Percentiles rank a stretch among this genome's conserved stretches.
Evolutionary conservation across 2,113 vertebrate genomes (phyloP).

Genomic region (Myodes glareolus): DNA sequence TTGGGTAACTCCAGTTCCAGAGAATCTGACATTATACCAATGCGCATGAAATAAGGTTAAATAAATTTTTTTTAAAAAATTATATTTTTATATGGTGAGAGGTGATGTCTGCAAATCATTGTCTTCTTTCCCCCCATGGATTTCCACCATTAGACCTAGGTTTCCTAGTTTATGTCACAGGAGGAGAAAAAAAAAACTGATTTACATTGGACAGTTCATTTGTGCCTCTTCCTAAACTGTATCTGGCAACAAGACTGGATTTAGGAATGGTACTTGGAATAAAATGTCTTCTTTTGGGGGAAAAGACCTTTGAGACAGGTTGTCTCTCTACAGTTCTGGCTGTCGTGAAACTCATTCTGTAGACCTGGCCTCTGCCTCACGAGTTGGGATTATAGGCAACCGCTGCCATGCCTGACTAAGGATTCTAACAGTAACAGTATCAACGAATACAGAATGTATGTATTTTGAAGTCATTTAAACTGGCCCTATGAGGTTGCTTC

Average conservation of each 20-base stretch:
- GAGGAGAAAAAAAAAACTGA: not conserved
- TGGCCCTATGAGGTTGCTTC: not conserved
- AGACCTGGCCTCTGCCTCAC: not conserved
- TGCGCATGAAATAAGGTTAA: too few relatives aligned
- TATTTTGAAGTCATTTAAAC: constrained; percentile 26
- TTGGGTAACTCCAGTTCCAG: too few relatives aligned
- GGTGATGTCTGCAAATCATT: not conserved
- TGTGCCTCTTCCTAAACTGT: not conserved
- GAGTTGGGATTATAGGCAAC: not conserved
- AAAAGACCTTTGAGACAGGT: not conserved
- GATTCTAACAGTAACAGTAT: not conserved
- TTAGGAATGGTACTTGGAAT: not conserved
- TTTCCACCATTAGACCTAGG: constrained; percentile 30
- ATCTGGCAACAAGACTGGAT: not conserved
- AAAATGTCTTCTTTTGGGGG: not conserved
- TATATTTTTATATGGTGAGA: not conserved
- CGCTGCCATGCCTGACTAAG: not conserved
- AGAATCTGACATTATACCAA: too few relatives aligned
- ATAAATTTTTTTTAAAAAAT: not conserved
- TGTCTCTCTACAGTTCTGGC: not conserved
- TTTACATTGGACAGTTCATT: not conserved
- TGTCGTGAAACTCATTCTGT: not conserved
- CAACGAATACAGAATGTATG: constrained; percentile 3
- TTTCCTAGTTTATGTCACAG: not conserved
- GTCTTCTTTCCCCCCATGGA: not conserved